These are phyloP conservation scores for Lepidothrix coronata DNA, from an alignment of 2,113 vertebrate genomes.

Conservation along the genomic window DNA sequence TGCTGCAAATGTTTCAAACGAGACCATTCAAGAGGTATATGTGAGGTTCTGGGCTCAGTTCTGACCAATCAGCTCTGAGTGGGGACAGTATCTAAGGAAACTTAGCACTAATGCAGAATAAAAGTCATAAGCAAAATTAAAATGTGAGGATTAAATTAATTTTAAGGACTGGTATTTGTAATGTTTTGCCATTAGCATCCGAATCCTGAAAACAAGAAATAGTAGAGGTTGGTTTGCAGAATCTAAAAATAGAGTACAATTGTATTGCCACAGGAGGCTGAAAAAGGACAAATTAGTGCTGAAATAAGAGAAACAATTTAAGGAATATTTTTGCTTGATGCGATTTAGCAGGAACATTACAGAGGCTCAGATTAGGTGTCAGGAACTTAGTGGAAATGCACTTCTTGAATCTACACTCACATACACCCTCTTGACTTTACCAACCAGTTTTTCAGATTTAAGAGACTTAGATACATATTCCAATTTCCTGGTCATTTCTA, in stretches of 20 bases:
- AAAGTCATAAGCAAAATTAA: not conserved
- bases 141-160: not conserved
- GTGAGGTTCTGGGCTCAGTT: not conserved
- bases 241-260: not conserved
- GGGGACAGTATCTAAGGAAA: not conserved
- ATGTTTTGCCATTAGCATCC: not conserved
- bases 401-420: not conserved
- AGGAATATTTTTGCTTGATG: not conserved
- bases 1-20: not conserved
- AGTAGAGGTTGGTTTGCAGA: not conserved
- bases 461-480: not conserved
- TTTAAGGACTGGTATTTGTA: not conserved
- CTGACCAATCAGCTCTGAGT: not conserved
- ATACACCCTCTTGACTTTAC: not conserved
- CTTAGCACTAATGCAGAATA: not conserved
- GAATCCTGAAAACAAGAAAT: not conserved
- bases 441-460: not conserved
- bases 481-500: not conserved
- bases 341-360: not conserved
- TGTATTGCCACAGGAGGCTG: not conserved
- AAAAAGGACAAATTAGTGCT: not conserved
- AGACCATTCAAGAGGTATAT: not conserved
- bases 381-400: not conserved
- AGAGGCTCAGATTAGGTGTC: not conserved
- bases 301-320: not conserved